These are phyloP conservation scores for Lepidocyrtinus sp. DNA, from an alignment of 2,888 invertebrate genomes.

Conservation along the genomic window DNA sequence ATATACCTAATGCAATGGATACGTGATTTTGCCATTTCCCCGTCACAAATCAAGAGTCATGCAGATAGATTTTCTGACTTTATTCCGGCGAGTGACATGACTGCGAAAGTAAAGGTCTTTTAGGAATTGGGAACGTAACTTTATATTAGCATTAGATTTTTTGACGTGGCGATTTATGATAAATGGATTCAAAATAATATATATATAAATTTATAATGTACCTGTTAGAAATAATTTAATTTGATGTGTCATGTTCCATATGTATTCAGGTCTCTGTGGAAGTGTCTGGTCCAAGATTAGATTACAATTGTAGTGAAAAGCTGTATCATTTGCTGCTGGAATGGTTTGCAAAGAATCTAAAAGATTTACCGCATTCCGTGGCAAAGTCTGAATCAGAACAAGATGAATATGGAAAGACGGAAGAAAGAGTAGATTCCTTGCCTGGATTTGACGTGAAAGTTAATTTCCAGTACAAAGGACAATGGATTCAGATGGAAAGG, in stretches of 20 bases:
- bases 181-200: background rate
- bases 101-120: background rate
- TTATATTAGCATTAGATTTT: background rate
- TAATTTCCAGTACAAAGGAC: slow-evolving; percentile 79
- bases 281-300: slow-evolving; percentile 49
- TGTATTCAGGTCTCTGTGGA: slow-evolving; percentile 17
- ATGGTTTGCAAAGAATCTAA: slow-evolving; percentile 45
- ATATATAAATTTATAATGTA: no score
- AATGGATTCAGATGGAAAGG: slow-evolving; percentile 93
- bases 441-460: slow-evolving; percentile 28
- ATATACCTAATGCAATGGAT: background rate
- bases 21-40: background rate
- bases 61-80: background rate
- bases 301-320: slow-evolving; percentile 39
- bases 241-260: no score
- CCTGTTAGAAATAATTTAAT: no score
- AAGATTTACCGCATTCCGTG: slow-evolving; percentile 31
- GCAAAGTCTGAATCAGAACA: slow-evolving; percentile 36
- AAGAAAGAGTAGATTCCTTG: slow-evolving; percentile 31
- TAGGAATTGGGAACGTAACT: background rate
- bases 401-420: slow-evolving; percentile 41
- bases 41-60: background rate
- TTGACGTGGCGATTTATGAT: background rate
- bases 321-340: slow-evolving; percentile 42
- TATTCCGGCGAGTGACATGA: background rate